Conservation (phyloP, 2,888 invertebrate species). For the Allolobophora icterica region DNA sequence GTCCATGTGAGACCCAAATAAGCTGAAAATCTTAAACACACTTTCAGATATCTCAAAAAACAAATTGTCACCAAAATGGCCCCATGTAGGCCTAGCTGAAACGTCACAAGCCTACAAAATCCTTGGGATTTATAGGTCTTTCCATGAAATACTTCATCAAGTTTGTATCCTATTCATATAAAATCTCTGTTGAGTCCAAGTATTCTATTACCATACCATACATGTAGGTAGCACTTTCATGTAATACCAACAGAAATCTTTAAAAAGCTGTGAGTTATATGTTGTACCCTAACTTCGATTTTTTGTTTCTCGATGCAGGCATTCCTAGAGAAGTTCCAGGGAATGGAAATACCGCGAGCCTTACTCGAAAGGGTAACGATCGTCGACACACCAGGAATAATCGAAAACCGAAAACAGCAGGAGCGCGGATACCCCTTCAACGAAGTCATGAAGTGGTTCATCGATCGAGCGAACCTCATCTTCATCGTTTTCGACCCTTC, state of each 20-base stretch:
- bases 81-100: too few species aligned
- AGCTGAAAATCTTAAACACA: not conserved
- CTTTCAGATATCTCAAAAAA: not conserved
- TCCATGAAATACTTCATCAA: too few species aligned
- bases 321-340: conserved; percentile 63
- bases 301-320: conserved; percentile 28
- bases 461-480: conserved; percentile 92
- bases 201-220: not conserved
- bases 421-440: conserved; percentile 92
- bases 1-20: not conserved
- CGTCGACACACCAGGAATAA: conserved; percentile 92
- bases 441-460: conserved; percentile 96
- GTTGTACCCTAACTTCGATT: too few species aligned
- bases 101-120: too few species aligned
- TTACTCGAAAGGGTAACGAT: conserved; percentile 74
- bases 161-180: too few species aligned
- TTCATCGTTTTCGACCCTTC: conserved; percentile 93
- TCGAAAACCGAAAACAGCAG: conserved; percentile 87
- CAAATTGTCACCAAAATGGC: too few species aligned
- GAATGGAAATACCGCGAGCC: conserved; percentile 49
- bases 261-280: not conserved
- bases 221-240: too few species aligned
- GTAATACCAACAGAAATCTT: too few species aligned
- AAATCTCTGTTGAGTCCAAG: too few species aligned
- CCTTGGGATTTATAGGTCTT: too few species aligned